phyloP scores from a whole-genome alignment of 2,113 vertebrate genomes.

The Urocynchramus pylzowi region DNA sequence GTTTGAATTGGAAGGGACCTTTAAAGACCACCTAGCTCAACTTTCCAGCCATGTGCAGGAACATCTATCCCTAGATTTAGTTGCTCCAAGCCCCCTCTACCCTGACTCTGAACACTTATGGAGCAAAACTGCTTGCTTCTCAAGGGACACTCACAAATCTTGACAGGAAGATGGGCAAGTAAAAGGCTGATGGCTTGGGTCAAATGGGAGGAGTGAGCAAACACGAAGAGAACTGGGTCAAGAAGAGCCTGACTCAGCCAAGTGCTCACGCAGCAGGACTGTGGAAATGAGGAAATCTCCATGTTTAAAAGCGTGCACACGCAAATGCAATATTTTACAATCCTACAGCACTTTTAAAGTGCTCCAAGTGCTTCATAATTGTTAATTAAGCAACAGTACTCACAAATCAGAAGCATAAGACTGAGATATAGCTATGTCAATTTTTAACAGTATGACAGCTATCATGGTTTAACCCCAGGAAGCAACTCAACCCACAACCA shows the following conservation, averaged over 20 bases:
- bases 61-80: not conserved
- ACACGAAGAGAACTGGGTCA: not conserved
- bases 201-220: not conserved
- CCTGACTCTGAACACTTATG: not conserved
- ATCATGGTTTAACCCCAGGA: not conserved
- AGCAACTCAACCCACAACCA: not conserved
- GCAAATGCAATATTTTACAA: not conserved
- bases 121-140: not conserved
- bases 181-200: not conserved
- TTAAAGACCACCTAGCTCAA: not conserved
- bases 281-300: not conserved
- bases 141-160: not conserved
- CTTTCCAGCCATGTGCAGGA: not conserved
- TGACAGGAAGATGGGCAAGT: not conserved
- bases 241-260: not conserved
- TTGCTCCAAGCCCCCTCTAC: not conserved
- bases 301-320: accelerated
- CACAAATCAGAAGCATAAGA: not conserved
- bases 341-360: not conserved
- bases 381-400: not conserved
- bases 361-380: not conserved
- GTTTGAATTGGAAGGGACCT: not conserved
- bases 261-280: accelerated
- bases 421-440: not conserved
- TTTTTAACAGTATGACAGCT: not conserved